Percentiles rank a stretch among this genome's conserved stretches.
Evolutionary conservation across 2,113 vertebrate genomes (phyloP).

Genomic region (Saguinus midas): DNA sequence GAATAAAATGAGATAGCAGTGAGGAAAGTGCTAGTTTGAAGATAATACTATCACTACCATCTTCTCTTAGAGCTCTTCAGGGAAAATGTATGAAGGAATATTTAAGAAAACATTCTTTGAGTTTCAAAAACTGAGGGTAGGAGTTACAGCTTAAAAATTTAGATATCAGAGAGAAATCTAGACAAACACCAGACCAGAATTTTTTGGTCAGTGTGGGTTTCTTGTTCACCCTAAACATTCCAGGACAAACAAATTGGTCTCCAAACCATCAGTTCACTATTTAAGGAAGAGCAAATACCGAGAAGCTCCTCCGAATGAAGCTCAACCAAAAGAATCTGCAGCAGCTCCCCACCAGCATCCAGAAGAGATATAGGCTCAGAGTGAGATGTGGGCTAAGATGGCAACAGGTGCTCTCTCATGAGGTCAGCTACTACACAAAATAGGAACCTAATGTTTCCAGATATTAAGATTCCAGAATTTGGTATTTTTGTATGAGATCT

Average conservation of each 20-base stretch:
- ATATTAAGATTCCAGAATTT: not conserved
- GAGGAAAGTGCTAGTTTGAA: not conserved
- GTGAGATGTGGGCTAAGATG: not conserved
- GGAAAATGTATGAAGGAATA: not conserved
- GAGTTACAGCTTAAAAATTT: not conserved
- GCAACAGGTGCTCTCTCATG: not conserved
- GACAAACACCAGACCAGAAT: not conserved
- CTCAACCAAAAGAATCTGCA: not conserved
- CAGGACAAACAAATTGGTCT: not conserved
- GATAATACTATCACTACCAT: not conserved
- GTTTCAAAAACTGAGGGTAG: conserved; percentile 29
- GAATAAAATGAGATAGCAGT: not conserved
- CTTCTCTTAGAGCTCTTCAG: not conserved
- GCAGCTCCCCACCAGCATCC: not conserved
- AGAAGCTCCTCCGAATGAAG: not conserved
- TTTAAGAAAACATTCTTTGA: conserved; percentile 32
- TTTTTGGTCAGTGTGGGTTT: not conserved
- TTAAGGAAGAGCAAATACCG: not conserved
- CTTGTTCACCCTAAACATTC: not conserved
- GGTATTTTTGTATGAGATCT: not conserved
- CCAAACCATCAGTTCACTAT: not conserved
- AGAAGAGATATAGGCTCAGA: not conserved
- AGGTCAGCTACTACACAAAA: not conserved
- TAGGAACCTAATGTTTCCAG: not conserved
- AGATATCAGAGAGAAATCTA: not conserved